Conservation (phyloP, 2,113 vertebrate species). For the Agelaius phoeniceus region DNA sequence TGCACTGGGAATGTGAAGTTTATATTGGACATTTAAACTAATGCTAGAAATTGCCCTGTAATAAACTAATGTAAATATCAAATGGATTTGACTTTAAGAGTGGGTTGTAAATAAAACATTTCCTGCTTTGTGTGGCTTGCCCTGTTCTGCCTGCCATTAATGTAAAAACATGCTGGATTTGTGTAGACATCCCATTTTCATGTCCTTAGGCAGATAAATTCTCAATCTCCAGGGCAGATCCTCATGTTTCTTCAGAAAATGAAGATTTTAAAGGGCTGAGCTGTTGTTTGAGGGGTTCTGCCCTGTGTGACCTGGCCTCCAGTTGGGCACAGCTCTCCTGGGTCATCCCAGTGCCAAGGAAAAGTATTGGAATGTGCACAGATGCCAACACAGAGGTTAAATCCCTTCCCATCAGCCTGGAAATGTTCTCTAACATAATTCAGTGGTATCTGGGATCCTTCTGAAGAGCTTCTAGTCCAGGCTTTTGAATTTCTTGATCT, state of each 20-base stretch:
- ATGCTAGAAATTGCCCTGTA: background rate
- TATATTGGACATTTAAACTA: constrained; percentile 5
- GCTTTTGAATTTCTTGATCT: background rate
- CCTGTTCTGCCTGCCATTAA: background rate
- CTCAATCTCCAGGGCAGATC: background rate
- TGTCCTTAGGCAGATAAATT: background rate
- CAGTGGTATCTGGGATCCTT: background rate
- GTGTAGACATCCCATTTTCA: background rate
- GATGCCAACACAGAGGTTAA: background rate
- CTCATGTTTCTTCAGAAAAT: background rate
- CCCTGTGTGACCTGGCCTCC: background rate
- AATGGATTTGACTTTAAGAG: background rate
- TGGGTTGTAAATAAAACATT: constrained; percentile 27
- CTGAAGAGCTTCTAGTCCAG: background rate
- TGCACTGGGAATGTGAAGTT: background rate
- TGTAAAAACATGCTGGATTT: background rate
- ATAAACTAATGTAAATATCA: constrained; percentile 37
- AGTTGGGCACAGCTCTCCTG: background rate
- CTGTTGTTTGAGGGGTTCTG: background rate
- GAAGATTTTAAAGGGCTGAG: background rate
- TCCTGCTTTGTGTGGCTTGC: background rate
- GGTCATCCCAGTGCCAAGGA: background rate
- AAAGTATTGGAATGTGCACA: background rate
- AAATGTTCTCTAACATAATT: background rate
- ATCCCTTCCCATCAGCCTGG: background rate